These are phyloP conservation scores for Rotaria magnacalcarata DNA, from an alignment of 2,888 invertebrate genomes.

Conservation along the genomic window DNA sequence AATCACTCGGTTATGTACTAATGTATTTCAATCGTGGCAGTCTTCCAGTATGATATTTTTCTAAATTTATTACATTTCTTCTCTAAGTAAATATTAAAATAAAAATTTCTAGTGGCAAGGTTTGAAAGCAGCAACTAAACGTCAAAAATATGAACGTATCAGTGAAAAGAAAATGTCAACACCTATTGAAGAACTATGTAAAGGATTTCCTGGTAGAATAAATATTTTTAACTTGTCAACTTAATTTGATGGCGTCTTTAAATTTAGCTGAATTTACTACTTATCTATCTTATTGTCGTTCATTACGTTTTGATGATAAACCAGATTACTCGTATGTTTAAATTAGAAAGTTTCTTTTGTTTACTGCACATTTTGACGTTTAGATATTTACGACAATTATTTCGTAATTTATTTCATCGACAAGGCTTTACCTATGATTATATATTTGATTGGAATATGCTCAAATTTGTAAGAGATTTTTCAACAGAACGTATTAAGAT, in stretches of 20 bases:
- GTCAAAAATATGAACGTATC: conserved; percentile 98
- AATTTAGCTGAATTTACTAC: conserved; percentile 75
- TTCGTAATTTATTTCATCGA: conserved; percentile 89
- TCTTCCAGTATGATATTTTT: conserved; percentile 65
- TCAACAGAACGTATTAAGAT: neutral
- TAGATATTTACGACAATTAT: conserved; percentile 73
- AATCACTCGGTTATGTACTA: conserved; percentile 95
- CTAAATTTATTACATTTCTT: too few species aligned
- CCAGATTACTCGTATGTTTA: conserved; percentile 76
- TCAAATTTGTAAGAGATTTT: conserved; percentile 68
- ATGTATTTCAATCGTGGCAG: conserved; percentile 99
- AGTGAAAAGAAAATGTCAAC: conserved; percentile 99
- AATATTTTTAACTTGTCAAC: neutral
- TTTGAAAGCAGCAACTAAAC: conserved; percentile 93
- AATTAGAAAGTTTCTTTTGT: neutral
- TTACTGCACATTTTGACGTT: neutral
- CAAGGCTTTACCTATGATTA: conserved; percentile 97
- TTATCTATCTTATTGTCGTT: conserved; percentile 92
- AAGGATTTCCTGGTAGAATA: conserved; percentile 64
- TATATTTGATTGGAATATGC: conserved; percentile 99
- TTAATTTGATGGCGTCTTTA: neutral
- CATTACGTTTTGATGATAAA: conserved; percentile 89
- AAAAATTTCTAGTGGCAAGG: conserved; percentile 75
- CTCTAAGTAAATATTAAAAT: too few species aligned
- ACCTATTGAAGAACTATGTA: conserved; percentile 75